Base-by-base conservation (phyloP, 2,888 invertebrate species). In the Camponotus fellah region DNA sequence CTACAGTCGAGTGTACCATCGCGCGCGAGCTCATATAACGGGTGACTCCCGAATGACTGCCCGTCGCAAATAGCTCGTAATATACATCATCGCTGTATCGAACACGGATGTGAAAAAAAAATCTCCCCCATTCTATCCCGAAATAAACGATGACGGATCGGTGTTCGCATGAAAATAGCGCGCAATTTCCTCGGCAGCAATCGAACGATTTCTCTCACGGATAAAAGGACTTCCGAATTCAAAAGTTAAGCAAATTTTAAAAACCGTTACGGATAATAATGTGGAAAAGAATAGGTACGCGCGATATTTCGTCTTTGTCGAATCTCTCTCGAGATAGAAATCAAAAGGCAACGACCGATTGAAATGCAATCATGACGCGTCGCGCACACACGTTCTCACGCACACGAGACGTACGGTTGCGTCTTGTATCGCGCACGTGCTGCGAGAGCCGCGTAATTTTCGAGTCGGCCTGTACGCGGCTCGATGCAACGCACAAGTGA, bases 1-100 rank as follows among this genome's bases (percentile, higher is more conserved):
- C 93, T 93, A 94, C 93, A 94, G 93, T 94, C 93, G 93, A 93
- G 93, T 93, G 92, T 92, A 91, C 84, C 87, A 91, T 88, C 85
- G 88, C 85, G 91, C 87, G 84, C 85, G 87, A 82, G 89, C 91
- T 86, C 86, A 83, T 88, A 76, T 91, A 91, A 90, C 88, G 90
- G 91, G 91, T 90, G 90, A 80, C 62, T 86, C 75, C 72, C 82
- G 86, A 85, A 86, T 82, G 49, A 49, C 17, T 17, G 87, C 81
- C 72, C 75, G 81, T 85, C 82, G 82, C 62, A 84, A 90, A 90
- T 86, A 85, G 82, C 74, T 72, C 85, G 75, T 79, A 17, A 43
- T 40, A 56, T 14, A 14, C 10, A 43, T 72, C 53, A 72, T 8
- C 17, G n/a, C 6, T 6, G 6, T 14, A 8, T 21, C 3, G 3